Evolutionary conservation across 2,797 vertebrate species (phyloP), one percentile per base, ranked within the genome.

Genomic region (Pseudotriccus pelzelni): DNA sequence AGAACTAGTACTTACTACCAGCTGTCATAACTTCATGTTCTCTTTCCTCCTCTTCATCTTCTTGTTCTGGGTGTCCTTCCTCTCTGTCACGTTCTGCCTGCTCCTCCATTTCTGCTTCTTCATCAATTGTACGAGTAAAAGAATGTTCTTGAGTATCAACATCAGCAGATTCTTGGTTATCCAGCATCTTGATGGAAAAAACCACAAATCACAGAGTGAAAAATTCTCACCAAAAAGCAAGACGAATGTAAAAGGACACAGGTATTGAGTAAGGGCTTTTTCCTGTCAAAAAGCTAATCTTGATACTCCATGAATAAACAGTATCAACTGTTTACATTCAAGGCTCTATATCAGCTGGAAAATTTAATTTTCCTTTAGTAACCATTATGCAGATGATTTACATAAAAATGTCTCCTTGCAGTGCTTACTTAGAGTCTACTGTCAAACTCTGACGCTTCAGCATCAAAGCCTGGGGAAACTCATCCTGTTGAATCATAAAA

Each of bases 1-100:
- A 36, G 78, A 90, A 84, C 46, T 11, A 84, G 32, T 93, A 99
- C 99, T 99, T 97, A 99, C 99, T 99, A 97, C 99, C 99, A 59
- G 99, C 99, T 4, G 99, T 99, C 99, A 99, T 99, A 43, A 99
- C 98, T 98, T 99, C 99, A n/a, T 99, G 99, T 6, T 99, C 99
- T 59, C 99, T 97, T 79, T 99, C 99, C 47, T 99, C 99, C 82
- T 99, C 99, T 36, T 99, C 99, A 3, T 99, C 99, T 22, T 99
- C 99, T 49, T 99, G 99, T 44, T 99, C 99, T 36, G 98, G 98
- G n/a, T 99, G 99, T 7, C 98, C 98, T 50, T 99, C 99, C 59
- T 99, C 99, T 74, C 99, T 94, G 89, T 99, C 99, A 7, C 99
- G 97, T 95, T 99, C 99, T 8, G 98, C 98, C 91, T 99, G 98